Conservation (phyloP, 2,113 vertebrate genomes). For the Xenus cinereus region DNA sequence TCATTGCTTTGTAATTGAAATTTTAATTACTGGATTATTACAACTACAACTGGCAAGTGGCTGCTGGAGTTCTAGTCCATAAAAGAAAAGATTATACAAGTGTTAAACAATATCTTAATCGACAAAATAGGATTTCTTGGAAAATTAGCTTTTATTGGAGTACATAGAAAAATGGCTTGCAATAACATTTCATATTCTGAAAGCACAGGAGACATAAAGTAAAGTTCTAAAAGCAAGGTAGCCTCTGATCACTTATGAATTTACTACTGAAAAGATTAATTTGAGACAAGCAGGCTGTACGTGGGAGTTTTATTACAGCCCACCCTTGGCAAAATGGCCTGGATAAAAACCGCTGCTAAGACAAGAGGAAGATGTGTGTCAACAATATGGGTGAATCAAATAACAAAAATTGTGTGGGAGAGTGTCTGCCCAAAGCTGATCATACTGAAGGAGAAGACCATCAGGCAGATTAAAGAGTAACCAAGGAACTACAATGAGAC, state of each 20-base stretch:
- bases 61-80: background rate
- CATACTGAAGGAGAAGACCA: background rate
- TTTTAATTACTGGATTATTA: background rate
- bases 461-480: background rate
- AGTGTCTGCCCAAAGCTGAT: background rate
- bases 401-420: background rate
- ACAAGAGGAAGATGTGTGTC: background rate
- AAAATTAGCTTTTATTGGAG: background rate
- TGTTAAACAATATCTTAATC: background rate
- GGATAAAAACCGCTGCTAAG: background rate
- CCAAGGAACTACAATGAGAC: background rate
- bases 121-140: background rate
- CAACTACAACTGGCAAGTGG: background rate
- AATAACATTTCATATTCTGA: background rate
- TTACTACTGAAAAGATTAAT: background rate
- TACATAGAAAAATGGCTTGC: background rate
- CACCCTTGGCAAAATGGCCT: background rate
- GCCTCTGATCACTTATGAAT: background rate
- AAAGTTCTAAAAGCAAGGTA: background rate
- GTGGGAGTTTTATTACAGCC: background rate
- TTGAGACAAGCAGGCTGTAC: background rate
- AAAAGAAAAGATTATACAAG: background rate
- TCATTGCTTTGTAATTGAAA: background rate
- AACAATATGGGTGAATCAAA: background rate
- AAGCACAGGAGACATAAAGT: background rate